These are phyloP conservation scores for Acanthosoma haemorrhoidale DNA, from an alignment of 2,888 invertebrate genomes.

Conservation along the genomic window DNA sequence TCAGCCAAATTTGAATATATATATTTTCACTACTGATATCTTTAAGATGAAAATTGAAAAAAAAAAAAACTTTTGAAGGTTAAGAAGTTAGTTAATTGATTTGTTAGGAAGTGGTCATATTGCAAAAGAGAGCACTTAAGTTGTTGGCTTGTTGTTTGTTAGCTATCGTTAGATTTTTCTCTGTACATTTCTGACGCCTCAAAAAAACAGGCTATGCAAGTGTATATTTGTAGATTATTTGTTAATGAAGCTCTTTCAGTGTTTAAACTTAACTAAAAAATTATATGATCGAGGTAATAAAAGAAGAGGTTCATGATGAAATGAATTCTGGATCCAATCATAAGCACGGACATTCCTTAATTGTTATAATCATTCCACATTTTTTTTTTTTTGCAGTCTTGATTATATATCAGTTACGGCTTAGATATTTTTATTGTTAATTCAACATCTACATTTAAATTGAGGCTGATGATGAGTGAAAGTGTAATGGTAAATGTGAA, in stretches of 20 bases:
- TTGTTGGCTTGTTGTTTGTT: conserved; percentile 22
- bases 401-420: neutral
- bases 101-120: conserved; percentile 4
- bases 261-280: too few relatives aligned
- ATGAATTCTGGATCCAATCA: neutral
- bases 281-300: too few relatives aligned
- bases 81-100: conserved; percentile 29
- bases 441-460: neutral
- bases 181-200: conserved; percentile 2
- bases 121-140: neutral
- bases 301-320: neutral
- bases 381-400: too few relatives aligned
- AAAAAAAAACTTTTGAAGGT: conserved; percentile 30
- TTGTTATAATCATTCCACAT: neutral
- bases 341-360: conserved; percentile 9
- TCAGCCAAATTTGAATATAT: conserved; percentile 56
- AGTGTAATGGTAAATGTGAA: too few relatives aligned
- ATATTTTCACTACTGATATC: conserved; percentile 53
- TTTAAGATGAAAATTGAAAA: conserved; percentile 37
- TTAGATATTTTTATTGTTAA: neutral
- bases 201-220: neutral
- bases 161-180: conserved; percentile 20
- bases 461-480: too few relatives aligned
- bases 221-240: neutral
- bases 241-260: neutral